These are phyloP conservation scores for Cataglyphis albicans DNA, from an alignment of 2,888 invertebrate genomes.

Conservation along the genomic window DNA sequence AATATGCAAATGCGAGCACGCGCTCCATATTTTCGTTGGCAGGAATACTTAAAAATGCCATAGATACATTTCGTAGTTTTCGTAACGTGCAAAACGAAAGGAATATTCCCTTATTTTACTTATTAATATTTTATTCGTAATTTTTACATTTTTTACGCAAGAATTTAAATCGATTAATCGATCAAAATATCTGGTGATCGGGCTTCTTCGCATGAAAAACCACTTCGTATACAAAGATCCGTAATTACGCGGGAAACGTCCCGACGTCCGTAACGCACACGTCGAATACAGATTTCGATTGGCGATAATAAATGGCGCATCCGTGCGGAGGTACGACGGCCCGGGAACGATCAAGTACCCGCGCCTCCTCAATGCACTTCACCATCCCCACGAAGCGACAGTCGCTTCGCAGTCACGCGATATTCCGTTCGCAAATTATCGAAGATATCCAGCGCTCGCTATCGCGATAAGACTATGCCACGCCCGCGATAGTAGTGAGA, in stretches of 20 bases:
- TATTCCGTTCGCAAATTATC: slow-evolving; percentile 63
- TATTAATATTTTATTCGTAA: background rate
- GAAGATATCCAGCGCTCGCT: slow-evolving; percentile 62
- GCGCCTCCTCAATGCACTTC: slow-evolving; percentile 11
- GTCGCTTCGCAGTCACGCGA: slow-evolving; percentile 52
- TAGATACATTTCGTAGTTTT: background rate
- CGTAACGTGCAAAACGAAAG: background rate
- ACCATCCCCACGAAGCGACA: slow-evolving; percentile 48
- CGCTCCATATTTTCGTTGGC: background rate
- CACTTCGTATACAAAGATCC: background rate
- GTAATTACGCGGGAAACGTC: slow-evolving; percentile 35
- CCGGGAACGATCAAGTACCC: slow-evolving; percentile 53
- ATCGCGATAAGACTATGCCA: slow-evolving; percentile 65
- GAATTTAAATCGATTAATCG: background rate
- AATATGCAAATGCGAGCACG: slow-evolving; percentile 23
- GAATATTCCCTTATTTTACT: background rate
- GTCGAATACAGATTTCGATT: slow-evolving; percentile 60
- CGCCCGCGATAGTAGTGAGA: slow-evolving; percentile 66
- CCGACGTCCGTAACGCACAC: slow-evolving; percentile 34
- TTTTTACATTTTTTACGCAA: background rate
- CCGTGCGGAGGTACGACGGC: slow-evolving; percentile 42
- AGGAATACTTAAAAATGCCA: background rate
- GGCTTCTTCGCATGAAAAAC: background rate
- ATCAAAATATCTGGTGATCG: background rate
- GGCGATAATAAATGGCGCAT: slow-evolving; percentile 51